Evolutionary conservation across 2,797 vertebrate species (phyloP).

Genomic region (Galagoides demidoff): DNA sequence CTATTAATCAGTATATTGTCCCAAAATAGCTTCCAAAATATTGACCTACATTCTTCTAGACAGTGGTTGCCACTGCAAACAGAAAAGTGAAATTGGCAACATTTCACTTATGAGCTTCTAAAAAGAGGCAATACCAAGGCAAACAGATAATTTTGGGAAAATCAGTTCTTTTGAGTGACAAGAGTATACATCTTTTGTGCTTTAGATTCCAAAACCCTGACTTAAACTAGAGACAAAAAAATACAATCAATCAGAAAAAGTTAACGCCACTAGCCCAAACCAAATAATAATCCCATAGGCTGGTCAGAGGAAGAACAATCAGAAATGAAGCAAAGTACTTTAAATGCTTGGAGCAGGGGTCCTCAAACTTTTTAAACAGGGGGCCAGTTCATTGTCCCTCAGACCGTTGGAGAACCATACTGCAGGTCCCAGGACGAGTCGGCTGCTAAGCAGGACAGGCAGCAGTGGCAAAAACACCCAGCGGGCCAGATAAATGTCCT

Average conservation of each 20-base stretch:
- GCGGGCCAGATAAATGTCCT: no score
- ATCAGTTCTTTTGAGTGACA: neutral
- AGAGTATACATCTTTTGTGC: neutral
- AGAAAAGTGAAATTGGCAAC: neutral
- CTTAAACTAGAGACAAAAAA: neutral
- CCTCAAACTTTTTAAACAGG: no score
- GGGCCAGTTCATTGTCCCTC: no score
- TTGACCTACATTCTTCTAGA: neutral
- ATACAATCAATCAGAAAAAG: neutral
- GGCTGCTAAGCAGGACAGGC: no score
- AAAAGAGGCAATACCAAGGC: neutral
- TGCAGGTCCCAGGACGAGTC: no score
- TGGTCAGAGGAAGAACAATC: neutral
- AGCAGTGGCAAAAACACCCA: no score
- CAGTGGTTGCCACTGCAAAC: neutral
- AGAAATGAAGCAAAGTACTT: neutral
- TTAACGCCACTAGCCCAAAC: neutral
- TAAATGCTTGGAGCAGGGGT: neutral
- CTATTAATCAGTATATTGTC: neutral
- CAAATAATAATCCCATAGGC: neutral
- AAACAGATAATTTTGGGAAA: neutral
- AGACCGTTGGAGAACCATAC: no score
- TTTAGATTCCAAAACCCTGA: neutral
- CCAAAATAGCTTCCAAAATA: conserved; percentile 29
- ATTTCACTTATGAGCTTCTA: neutral